Evolutionary conservation across 2,113 vertebrate species (phyloP), one percentile per base, ranked within the genome.

Genomic region (Triplophysa tibetana): DNA sequence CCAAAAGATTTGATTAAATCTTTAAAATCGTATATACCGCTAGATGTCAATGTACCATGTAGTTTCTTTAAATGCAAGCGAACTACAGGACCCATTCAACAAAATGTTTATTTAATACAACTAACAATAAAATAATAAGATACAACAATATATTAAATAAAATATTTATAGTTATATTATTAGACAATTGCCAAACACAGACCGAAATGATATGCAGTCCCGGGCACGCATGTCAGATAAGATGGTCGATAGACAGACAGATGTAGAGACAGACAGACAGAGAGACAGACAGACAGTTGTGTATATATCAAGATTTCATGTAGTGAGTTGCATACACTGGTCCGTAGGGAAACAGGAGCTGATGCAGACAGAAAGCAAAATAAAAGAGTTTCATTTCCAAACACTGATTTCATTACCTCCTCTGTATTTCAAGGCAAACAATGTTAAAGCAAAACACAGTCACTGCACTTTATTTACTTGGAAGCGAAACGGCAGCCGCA

Each of bases 331-430:
- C 60, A 75, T 58, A 75, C 60, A 29, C 29, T 63, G 17, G 4
- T 5, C 70, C 54, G 1, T 43, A 43, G 17, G 69, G 70, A 64
- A 65, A 21, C 2, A 10, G 19, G 21, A 70, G 68, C 26, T 61
- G 77, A 79, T 50, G 65, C 62, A 60, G n/a, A 41, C 78, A 62
- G 65, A 75, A 56, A 70, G 43, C 67, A 72, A 41, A 79, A 58
- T 52, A 69, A 66, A 58, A 16, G 63, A 74, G 69, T 80, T 85
- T 83, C 62, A 78, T 81, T 83, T 83, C 58, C 69, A 76, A 75
- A 72, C 61, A 19, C 70, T 84, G 85, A 83, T 83, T 83, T 83
- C 79, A 83, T 83, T 83, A 86, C 58, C 0, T 19, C 58, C 66
- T 69, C 75, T 63, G 66, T 73, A 50, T 82, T 78, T 74, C 26